phyloP scores from a whole-genome alignment of 1,140 invertebrate genomes.

The Berghia stephanieae region DNA sequence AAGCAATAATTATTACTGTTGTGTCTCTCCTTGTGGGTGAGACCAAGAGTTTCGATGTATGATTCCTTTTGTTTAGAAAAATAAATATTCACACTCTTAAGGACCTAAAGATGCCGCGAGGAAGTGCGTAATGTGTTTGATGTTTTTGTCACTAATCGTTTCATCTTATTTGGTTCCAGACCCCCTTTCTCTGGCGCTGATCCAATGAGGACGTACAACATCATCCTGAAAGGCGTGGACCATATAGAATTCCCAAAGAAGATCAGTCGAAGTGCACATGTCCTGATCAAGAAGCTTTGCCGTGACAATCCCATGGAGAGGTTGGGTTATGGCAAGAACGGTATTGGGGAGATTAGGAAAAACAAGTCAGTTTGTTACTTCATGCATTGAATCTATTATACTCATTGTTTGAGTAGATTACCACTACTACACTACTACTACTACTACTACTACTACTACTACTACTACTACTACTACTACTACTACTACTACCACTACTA shows the following conservation, averaged over 20 bases:
- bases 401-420: background rate
- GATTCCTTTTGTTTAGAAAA: no score
- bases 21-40: no score
- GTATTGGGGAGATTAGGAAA: constrained; percentile 65
- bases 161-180: constrained; percentile 68
- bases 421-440: background rate
- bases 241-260: constrained; percentile 73
- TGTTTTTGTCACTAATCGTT: background rate
- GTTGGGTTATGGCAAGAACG: constrained; percentile 64
- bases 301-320: constrained; percentile 63
- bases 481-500: background rate
- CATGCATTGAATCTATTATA: no score
- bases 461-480: background rate
- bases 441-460: no score
- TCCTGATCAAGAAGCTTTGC: constrained; percentile 68
- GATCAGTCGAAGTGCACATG: constrained; percentile 62
- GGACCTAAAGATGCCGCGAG: no score
- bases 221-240: constrained; percentile 98
- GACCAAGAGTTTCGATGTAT: no score
- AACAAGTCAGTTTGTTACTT: constrained; percentile 57
- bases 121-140: no score
- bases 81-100: no score
- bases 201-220: constrained; percentile 99
- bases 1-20: no score
- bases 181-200: constrained; percentile 96